Percentiles rank a stretch among this genome's conserved stretches.
phyloP scores from a whole-genome alignment of 2,797 vertebrate genomes.

The Hypotaenidia philippensis region DNA sequence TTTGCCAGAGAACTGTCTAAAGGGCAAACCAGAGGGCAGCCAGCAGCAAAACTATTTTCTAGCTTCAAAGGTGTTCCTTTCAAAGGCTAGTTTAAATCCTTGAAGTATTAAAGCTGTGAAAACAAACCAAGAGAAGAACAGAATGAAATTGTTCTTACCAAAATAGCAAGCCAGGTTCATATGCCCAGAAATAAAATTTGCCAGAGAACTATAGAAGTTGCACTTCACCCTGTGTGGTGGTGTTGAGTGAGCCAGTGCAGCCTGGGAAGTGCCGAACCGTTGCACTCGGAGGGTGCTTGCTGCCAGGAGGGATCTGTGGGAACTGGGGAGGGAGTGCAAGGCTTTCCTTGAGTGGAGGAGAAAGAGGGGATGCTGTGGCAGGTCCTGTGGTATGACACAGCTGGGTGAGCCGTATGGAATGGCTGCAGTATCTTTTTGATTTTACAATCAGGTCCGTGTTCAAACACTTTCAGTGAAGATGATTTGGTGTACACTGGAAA shows the following conservation, averaged over 20 bases:
- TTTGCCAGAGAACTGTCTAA: slow-evolving; percentile 33
- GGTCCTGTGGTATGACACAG: neutral
- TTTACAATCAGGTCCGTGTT: neutral
- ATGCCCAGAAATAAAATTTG: neutral
- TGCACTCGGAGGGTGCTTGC: neutral
- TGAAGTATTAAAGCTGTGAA: slow-evolving; percentile 39
- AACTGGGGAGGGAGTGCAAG: neutral
- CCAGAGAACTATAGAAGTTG: neutral
- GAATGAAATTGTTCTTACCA: neutral
- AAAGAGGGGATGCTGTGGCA: neutral
- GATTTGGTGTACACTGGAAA: neutral
- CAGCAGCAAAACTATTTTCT: slow-evolving; percentile 28
- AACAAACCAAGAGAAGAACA: slow-evolving; percentile 12
- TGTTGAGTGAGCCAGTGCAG: neutral
- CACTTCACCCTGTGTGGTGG: neutral
- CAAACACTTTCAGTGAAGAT: neutral
- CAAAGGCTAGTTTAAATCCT: slow-evolving; percentile 19
- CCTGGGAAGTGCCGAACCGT: neutral
- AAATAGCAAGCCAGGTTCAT: neutral
- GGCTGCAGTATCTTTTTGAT: neutral
- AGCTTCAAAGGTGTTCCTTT: slow-evolving; percentile 43
- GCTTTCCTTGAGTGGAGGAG: neutral
- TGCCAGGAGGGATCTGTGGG: neutral
- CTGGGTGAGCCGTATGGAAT: rapidly evolving
- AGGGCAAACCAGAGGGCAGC: slow-evolving; percentile 19